Evolutionary conservation across 2,797 vertebrate genomes (phyloP), one percentile per base, ranked within the genome.

Genomic region (Leuciscus waleckii): DNA sequence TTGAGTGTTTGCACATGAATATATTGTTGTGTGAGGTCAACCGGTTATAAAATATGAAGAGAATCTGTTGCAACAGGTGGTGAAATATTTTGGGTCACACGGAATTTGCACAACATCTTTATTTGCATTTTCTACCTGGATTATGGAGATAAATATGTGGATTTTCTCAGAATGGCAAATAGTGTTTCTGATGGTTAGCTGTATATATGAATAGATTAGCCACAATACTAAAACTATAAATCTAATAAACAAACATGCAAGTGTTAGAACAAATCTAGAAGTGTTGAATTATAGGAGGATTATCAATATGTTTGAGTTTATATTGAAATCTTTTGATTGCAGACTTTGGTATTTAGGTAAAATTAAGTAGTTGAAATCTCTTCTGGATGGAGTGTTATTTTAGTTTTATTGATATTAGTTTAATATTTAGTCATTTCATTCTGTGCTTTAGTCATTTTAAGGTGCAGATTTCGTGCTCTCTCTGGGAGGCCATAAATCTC

Each of bases 401-500:
- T 54, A 21, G 51, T 54, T 54, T 21, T 8, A 21, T 54, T 21
- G 0, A 54, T 21, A 54, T 54, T 56, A 54, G 19, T 21, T 54
- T 2, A 7, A 21, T 7, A 7, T 54, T 54, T 2, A 56, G 9
- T 63, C 0, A 14, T 29, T 63, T 63, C 3, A 29, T 63, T 14
- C 5, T 10, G 11, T 26, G n/a, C n/a, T 26, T 54, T 56, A 3
- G 6, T 54, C 17, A 23, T 23, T 23, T 56, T 56, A n/a, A 88
- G 88, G 85, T 78, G 88, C 87, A 49, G 75, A 4, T 88, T 90
- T 87, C 78, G 76, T 82, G 88, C 90, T 93, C 90, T 82, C 7
- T 70, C 68, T 86, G 90, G 83, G 70, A 87, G 91, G 85, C 91
- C 89, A 76, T 96, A 95, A 96, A 96, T 95, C 94, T 94, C 90